Conservation (phyloP, 2,888 invertebrate species). For the Anoplius nigerrimus region DNA sequence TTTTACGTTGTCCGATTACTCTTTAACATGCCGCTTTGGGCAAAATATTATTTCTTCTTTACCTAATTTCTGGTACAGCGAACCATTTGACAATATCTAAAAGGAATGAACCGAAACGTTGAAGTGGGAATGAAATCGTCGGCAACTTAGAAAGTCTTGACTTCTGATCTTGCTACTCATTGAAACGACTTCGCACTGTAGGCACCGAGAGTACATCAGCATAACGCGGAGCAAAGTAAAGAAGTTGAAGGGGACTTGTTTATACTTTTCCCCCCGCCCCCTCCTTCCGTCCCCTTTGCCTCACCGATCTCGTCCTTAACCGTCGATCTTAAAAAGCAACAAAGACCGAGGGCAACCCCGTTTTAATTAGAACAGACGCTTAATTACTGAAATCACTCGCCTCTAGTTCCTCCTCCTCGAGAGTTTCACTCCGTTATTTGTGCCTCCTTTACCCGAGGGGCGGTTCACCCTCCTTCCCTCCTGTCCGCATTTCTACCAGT, state of each 20-base stretch:
- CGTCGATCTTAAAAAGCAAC: constrained; percentile 11
- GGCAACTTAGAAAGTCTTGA: no score
- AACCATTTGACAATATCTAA: no score
- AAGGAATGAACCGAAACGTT: no score
- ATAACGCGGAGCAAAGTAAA: no score
- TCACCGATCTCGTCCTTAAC: background rate
- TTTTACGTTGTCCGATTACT: no score
- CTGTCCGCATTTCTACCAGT: no score
- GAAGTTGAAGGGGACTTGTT: background rate
- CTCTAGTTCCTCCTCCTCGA: constrained; percentile 18
- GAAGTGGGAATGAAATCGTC: no score
- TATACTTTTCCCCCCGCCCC: background rate
- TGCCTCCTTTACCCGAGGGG: constrained; percentile 25
- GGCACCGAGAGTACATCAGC: no score
- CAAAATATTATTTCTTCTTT: no score
- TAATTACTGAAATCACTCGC: constrained; percentile 58
- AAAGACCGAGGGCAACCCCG: constrained; percentile 33
- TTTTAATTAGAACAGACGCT: constrained; percentile 61
- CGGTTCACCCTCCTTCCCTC: constrained; percentile 14
- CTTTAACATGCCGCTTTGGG: no score
- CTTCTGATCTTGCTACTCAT: no score
- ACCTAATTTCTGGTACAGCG: no score
- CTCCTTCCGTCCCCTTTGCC: background rate
- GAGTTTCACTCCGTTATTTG: constrained; percentile 40
- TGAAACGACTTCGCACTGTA: background rate